phyloP scores from a whole-genome alignment of 2,113 vertebrate genomes.

The Ictidomys tridecemlineatus region DNA sequence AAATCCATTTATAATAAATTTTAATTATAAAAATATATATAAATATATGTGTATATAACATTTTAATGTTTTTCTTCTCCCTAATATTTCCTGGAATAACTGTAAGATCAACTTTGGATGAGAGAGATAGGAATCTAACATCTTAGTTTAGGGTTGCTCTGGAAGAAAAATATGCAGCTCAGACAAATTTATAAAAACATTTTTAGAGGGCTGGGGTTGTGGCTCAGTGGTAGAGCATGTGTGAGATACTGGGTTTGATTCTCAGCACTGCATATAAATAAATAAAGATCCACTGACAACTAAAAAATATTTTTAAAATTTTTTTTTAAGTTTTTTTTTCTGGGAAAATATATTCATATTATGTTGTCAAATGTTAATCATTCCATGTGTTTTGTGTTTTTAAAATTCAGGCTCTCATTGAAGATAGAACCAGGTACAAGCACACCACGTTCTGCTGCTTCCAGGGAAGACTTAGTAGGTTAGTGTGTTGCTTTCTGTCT shows the following conservation, averaged over 20 bases:
- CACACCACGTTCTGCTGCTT: slow-evolving; percentile 95
- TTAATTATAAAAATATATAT: no score
- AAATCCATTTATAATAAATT: no score
- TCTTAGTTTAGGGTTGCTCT: neutral
- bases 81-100: slow-evolving; percentile 44
- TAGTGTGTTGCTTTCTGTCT: slow-evolving; percentile 73
- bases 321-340: neutral
- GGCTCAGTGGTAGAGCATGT: no score
- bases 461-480: slow-evolving; percentile 97
- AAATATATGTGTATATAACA: neutral
- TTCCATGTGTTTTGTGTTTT: slow-evolving; percentile 69
- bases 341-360: slow-evolving; percentile 31
- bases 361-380: slow-evolving; percentile 30
- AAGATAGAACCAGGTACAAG: slow-evolving; percentile 98
- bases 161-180: slow-evolving; percentile 33
- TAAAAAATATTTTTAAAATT: no score
- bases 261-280: no score
- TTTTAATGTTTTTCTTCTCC: neutral
- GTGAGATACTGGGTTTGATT: no score
- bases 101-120: slow-evolving; percentile 9
- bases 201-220: neutral
- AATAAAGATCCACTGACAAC: no score
- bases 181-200: slow-evolving; percentile 51
- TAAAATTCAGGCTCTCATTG: slow-evolving; percentile 93
- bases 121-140: neutral